These are phyloP conservation scores for Eupristina koningsbergeri DNA, from an alignment of 1,140 invertebrate genomes.

Conservation along the genomic window DNA sequence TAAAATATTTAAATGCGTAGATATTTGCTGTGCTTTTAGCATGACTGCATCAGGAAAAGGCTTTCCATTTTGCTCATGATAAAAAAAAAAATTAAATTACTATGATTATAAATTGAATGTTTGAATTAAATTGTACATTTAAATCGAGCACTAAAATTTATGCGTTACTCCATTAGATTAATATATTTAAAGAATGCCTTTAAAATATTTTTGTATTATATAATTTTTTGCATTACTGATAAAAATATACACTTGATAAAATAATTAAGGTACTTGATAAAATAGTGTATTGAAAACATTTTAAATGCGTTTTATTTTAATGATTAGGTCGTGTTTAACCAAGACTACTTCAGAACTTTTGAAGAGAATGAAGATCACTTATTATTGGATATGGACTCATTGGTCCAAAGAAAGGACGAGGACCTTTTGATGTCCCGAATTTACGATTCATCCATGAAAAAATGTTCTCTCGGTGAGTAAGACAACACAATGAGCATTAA, in stretches of 20 bases:
- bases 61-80: too few relatives aligned
- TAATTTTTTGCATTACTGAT: not conserved
- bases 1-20: too few relatives aligned
- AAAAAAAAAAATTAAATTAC: too few relatives aligned
- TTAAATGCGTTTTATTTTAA: not conserved
- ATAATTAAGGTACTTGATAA: not conserved
- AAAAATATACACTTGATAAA: too few relatives aligned
- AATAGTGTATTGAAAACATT: not conserved
- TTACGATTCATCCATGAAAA: conserved; percentile 61
- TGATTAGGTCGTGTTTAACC: conserved; percentile 34
- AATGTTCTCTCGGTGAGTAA: conserved; percentile 64
- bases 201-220: not conserved
- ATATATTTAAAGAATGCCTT: too few relatives aligned
- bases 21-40: too few relatives aligned
- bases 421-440: conserved; percentile 49
- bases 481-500: not conserved
- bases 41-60: too few relatives aligned
- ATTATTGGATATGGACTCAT: conserved; percentile 67
- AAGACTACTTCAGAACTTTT: conserved; percentile 48
- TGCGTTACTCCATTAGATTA: too few relatives aligned
- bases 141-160: too few relatives aligned
- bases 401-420: conserved; percentile 57
- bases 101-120: too few relatives aligned
- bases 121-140: too few relatives aligned
- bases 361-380: conserved; percentile 64